Evolutionary conservation across 2,113 vertebrate genomes (phyloP).

Genomic region (Melanocharis versteri): DNA sequence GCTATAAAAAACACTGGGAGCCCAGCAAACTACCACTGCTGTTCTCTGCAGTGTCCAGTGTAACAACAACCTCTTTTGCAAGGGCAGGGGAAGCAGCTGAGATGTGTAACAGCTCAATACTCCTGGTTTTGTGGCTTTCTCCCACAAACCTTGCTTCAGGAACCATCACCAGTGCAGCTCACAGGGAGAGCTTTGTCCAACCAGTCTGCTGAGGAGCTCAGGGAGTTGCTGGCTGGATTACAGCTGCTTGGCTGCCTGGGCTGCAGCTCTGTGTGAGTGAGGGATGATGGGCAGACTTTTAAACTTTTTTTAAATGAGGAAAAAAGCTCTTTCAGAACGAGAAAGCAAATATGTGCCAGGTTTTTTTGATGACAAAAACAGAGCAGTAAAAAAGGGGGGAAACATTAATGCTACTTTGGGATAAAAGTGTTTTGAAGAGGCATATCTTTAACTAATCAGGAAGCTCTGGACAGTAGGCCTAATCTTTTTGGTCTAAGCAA

Average conservation of each 20-base stretch:
- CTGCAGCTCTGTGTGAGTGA: background rate
- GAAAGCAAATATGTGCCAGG: background rate
- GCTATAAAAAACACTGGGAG: background rate
- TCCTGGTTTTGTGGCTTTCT: background rate
- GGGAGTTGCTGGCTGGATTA: background rate
- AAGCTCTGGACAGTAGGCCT: background rate
- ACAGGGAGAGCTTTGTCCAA: background rate
- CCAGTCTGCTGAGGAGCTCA: background rate
- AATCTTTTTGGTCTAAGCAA: background rate
- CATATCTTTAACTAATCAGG: conserved; percentile 39
- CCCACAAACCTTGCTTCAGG: background rate
- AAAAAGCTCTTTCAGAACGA: background rate
- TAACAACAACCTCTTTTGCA: background rate
- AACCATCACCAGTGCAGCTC: background rate
- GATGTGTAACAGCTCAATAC: background rate
- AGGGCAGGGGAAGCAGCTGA: background rate
- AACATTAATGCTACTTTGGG: background rate
- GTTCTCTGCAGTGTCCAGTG: background rate
- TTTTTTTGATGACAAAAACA: background rate
- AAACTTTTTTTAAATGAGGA: background rate
- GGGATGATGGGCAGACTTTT: background rate
- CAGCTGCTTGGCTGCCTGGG: background rate
- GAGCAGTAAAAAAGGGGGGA: background rate
- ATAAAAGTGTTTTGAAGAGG: background rate
- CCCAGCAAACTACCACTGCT: background rate